These are phyloP conservation scores for Netelia melanura DNA, from an alignment of 2,888 invertebrate species.

Conservation along the genomic window DNA sequence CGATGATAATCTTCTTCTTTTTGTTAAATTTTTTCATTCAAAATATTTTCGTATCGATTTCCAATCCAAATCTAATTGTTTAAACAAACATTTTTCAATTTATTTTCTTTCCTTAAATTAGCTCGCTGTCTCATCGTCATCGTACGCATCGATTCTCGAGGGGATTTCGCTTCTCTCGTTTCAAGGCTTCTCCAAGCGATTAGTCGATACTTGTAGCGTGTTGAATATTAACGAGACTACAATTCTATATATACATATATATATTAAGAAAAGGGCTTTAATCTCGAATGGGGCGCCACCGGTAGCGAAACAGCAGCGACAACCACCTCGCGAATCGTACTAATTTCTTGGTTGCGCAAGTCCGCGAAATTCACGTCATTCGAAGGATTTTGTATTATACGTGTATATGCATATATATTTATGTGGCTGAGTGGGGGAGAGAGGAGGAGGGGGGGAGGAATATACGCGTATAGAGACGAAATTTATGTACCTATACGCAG, in stretches of 20 bases:
- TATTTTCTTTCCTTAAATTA: too few relatives aligned
- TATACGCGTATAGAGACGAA: constrained; percentile 48
- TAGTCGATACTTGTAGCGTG: constrained; percentile 69
- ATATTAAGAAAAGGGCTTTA: constrained; percentile 2
- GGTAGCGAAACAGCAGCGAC: constrained; percentile 31
- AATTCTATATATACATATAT: constrained; percentile 32
- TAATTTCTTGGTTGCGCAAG: constrained; percentile 54
- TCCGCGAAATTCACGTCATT: constrained; percentile 55
- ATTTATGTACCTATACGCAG: constrained; percentile 62
- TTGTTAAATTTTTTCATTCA: too few relatives aligned
- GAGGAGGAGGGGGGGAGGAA: not conserved
- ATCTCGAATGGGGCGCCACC: constrained; percentile 50
- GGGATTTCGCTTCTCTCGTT: not conserved
- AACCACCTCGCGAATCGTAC: constrained; percentile 45
- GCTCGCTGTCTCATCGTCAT: not conserved
- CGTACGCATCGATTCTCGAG: not conserved
- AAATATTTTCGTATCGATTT: too few relatives aligned
- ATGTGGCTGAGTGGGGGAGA: constrained; percentile 15
- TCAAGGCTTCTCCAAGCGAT: constrained; percentile 48
- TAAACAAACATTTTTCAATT: too few relatives aligned
- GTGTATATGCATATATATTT: not conserved
- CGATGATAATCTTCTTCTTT: too few relatives aligned
- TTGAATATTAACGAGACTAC: constrained; percentile 69
- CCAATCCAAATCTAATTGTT: too few relatives aligned
- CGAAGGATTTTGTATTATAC: constrained; percentile 11